phyloP scores from a whole-genome alignment of 2,113 vertebrate genomes.

The Mystacornis crossleyi region DNA sequence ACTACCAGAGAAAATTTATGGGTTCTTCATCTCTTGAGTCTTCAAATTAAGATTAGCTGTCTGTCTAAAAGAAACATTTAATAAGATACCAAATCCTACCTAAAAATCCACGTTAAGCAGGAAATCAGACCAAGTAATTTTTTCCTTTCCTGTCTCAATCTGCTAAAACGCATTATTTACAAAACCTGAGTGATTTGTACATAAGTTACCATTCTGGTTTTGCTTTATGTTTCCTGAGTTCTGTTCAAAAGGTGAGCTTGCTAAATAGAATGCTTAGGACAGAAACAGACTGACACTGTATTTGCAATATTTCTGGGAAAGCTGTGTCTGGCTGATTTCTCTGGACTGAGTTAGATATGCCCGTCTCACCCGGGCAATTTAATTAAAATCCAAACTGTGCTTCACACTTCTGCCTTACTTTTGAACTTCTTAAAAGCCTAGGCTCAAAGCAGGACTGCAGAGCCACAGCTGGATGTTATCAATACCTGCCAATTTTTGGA shows the following conservation, averaged over 20 bases:
- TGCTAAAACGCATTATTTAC: not conserved
- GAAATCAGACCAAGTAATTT: not conserved
- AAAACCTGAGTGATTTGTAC: not conserved
- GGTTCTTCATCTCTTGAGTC: not conserved
- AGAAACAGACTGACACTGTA: accelerated
- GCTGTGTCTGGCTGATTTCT: not conserved
- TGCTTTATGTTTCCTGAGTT: not conserved
- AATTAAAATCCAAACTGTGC: not conserved
- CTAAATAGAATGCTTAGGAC: not conserved
- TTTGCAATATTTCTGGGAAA: not conserved
- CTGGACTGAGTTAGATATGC: not conserved
- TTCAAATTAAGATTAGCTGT: not conserved
- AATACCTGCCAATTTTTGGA: not conserved
- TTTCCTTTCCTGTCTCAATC: not conserved
- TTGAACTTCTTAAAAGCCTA: not conserved
- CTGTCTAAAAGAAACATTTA: not conserved
- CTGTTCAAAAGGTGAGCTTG: not conserved
- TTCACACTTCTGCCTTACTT: not conserved
- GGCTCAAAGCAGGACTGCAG: not conserved
- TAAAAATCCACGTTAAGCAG: not conserved
- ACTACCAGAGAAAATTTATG: not conserved
- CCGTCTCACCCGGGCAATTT: not conserved
- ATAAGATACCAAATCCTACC: not conserved
- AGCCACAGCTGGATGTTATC: not conserved
- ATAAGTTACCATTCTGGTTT: not conserved